Percentiles rank a stretch among this genome's conserved stretches.
These are phyloP conservation scores for Hirundo rustica DNA, from an alignment of 2,797 vertebrate genomes.

Conservation along the genomic window DNA sequence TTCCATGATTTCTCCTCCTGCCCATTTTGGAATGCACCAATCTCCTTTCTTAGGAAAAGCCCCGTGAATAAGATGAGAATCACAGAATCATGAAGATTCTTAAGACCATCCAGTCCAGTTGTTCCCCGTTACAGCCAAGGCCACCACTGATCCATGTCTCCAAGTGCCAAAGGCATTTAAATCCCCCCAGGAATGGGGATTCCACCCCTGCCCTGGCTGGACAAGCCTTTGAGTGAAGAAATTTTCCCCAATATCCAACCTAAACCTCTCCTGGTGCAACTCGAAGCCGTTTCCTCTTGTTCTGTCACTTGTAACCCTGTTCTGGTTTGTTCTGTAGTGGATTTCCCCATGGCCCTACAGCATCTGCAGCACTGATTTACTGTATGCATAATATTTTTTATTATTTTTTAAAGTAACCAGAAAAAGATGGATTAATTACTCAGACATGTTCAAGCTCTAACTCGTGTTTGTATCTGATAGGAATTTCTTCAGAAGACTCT, in stretches of 20 bases:
- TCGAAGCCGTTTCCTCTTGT: not conserved
- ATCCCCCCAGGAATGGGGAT: not conserved
- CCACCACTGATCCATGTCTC: not conserved
- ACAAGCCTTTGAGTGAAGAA: not conserved
- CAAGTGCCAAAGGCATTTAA: not conserved
- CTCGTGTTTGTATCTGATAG: not conserved
- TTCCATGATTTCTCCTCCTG: not conserved
- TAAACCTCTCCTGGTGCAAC: not conserved
- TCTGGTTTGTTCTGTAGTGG: not conserved
- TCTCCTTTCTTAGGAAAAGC: not conserved
- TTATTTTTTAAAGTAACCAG: not conserved
- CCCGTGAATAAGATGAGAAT: not conserved
- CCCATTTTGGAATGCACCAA: not conserved
- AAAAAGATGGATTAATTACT: not conserved
- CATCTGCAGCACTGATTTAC: not conserved
- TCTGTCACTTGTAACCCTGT: not conserved
- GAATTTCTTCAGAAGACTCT: not conserved
- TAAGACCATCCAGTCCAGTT: not conserved
- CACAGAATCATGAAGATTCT: not conserved
- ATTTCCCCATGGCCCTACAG: not conserved
- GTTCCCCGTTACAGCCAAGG: not conserved
- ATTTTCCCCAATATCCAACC: not conserved
- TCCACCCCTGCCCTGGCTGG: not conserved
- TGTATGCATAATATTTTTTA: not conserved
- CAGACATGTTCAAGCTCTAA: not conserved